Evolutionary conservation across 2,888 invertebrate species (phyloP).

Genomic region (Hyposoter dolosus): DNA sequence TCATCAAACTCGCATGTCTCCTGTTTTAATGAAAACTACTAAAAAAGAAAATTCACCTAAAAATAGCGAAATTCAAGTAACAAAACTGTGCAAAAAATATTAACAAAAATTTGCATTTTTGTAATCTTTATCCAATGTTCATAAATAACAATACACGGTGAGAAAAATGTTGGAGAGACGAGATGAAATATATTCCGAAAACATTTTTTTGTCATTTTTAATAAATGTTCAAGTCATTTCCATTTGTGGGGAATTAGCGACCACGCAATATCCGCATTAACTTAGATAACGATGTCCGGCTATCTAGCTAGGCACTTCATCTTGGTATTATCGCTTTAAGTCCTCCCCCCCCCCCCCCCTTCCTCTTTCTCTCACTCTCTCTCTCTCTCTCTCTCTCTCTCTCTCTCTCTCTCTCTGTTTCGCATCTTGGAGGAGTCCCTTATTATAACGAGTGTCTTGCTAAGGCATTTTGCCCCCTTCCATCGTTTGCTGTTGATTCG

Average conservation of each 20-base stretch:
- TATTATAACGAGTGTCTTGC: constrained; percentile 54
- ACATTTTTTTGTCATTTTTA: not conserved
- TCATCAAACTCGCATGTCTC: not conserved
- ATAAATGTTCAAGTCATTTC: constrained; percentile 17
- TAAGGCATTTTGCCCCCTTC: constrained; percentile 20
- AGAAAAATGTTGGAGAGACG: not conserved
- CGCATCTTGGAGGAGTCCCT: constrained; percentile 32
- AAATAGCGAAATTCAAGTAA: not conserved
- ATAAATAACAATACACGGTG: not conserved
- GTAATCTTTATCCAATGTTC: not conserved
- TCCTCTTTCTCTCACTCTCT: too few species aligned
- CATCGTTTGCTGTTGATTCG: constrained; percentile 41
- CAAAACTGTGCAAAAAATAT: too few species aligned
- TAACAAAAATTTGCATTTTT: not conserved
- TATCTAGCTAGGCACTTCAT: constrained; percentile 55
- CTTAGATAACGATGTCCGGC: constrained; percentile 46
- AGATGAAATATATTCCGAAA: not conserved
- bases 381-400: constrained; percentile 8
- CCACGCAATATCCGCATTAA: constrained; percentile 59
- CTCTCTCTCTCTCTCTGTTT: constrained; percentile 19
- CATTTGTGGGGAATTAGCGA: constrained; percentile 52
- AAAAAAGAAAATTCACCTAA: not conserved
- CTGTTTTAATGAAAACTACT: not conserved
- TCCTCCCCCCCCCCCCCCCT: not conserved
- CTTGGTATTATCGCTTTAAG: constrained; percentile 55